Evolutionary conservation across 2,888 invertebrate genomes (phyloP), one percentile per base, ranked within the genome.

Genomic region (Nysson spinosus): DNA sequence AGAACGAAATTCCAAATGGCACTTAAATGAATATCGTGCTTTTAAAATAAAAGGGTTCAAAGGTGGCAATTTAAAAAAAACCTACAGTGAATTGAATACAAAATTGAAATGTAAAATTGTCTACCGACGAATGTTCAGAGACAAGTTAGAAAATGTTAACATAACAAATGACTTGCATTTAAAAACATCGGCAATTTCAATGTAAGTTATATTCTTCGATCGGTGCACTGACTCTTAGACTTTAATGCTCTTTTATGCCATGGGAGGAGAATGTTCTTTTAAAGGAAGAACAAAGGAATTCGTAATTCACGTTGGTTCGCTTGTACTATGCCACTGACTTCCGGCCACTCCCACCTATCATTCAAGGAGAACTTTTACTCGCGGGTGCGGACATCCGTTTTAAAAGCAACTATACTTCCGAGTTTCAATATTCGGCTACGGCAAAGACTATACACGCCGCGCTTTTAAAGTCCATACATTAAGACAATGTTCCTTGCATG

Each of bases 261-360:
- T n/a, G 12, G 49, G 19, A 39, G 58, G 54, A 40, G 34, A 34
- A 46, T 42, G 51, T 51, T 51, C 44, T 40, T 49, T 30, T 49
- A 47, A 44, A 43, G 43, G 54, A 65, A 24, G 69, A 69, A 70
- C 65, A 61, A 70, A 69, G 68, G 69, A 65, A 70, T 70, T 57
- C 65, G 70, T 70, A 61, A 70, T 70, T 70, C 57, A 69, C 47
- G 57, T 61, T 61, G 61, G 55, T 37, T 44, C 30, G 30, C 32
- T 32, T 24, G 63, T 16, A 49, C 58, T 54, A 61, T 49, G 61
- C 35, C 50, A 69, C 50, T 16, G 44, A 47, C 54, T 61, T 70
- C 70, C 69, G 57, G 70, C 43, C 70, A 57, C 69, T 65, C 70
- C 69, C 52, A 69, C 69, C 70, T 70, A 69, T 70, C 69, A 65